These are phyloP conservation scores for Heliocidaris tuberculata DNA, from an alignment of 35 echinoderm and acorn worm species.

Conservation along the genomic window DNA sequence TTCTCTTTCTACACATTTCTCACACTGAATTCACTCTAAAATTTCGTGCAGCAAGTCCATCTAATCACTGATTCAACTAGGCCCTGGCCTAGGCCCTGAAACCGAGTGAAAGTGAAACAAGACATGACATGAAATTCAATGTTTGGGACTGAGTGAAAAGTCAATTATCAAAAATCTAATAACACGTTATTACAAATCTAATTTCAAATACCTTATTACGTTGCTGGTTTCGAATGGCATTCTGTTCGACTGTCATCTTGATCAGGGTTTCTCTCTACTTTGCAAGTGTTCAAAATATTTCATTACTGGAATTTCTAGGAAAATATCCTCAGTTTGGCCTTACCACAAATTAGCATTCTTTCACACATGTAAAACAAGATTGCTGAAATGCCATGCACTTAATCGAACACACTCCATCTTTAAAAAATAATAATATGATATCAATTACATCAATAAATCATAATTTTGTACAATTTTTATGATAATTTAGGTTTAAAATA, in stretches of 20 bases:
- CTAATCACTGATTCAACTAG: no score
- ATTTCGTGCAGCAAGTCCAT: no score
- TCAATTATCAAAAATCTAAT: no score
- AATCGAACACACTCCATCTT: neutral
- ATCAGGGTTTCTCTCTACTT: neutral
- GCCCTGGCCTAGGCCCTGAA: no score
- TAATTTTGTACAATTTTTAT: neutral
- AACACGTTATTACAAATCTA: no score
- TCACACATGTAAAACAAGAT: neutral
- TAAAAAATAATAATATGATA: neutral
- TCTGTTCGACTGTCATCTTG: constrained; percentile 27
- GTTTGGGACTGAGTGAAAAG: neutral
- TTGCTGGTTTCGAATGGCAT: constrained; percentile 3
- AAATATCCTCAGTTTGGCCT: neutral
- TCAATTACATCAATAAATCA: neutral
- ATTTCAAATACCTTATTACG: neutral
- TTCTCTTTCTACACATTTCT: no score
- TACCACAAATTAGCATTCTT: neutral
- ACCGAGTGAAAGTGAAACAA: neutral
- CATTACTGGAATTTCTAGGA: neutral
- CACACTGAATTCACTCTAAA: no score
- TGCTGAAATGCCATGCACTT: neutral
- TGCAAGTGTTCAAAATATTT: neutral
- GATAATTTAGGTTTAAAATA: neutral
- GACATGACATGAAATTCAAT: neutral